phyloP scores from a whole-genome alignment of 2,797 vertebrate genomes.

The Microchirus variegatus region DNA sequence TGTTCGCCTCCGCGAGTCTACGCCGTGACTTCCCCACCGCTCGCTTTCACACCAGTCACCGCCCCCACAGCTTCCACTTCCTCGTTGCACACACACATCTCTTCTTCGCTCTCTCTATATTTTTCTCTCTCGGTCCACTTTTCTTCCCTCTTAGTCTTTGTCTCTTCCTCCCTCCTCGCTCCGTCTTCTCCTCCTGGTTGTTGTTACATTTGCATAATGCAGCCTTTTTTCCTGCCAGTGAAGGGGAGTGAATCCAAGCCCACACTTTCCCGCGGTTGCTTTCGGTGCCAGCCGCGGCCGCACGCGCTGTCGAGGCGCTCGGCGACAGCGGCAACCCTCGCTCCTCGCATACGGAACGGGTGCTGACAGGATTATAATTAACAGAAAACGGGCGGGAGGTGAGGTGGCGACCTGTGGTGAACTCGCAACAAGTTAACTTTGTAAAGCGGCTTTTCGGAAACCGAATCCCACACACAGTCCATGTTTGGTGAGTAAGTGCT shows the following conservation, averaged over 20 bases:
- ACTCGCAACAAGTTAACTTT: slow-evolving; percentile 72
- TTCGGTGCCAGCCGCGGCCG: slow-evolving; percentile 46
- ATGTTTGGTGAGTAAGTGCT: slow-evolving; percentile 38
- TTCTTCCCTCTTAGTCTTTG: slow-evolving; percentile 11
- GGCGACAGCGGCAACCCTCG: slow-evolving; percentile 35
- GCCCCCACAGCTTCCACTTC: not conserved
- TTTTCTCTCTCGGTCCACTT: slow-evolving; percentile 47
- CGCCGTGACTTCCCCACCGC: slow-evolving; percentile 41
- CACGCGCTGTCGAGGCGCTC: slow-evolving; percentile 49
- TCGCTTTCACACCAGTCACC: slow-evolving; percentile 41
- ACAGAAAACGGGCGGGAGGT: slow-evolving; percentile 63
- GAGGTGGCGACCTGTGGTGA: slow-evolving; percentile 60
- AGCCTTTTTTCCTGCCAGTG: slow-evolving; percentile 67
- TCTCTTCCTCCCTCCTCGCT: slow-evolving; percentile 5
- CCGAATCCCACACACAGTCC: slow-evolving; percentile 63
- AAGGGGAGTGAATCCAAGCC: slow-evolving; percentile 67
- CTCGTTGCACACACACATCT: slow-evolving; percentile 28
- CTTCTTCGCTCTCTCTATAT: slow-evolving; percentile 31
- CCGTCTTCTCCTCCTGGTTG: slow-evolving; percentile 54
- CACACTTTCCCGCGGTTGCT: slow-evolving; percentile 64
- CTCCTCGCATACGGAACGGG: slow-evolving; percentile 43
- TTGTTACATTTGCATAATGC: slow-evolving; percentile 77
- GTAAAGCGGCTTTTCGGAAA: slow-evolving; percentile 53
- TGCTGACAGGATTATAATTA: slow-evolving; percentile 74
- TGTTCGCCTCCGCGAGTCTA: slow-evolving; percentile 55